phyloP scores from a whole-genome alignment of 2,888 invertebrate genomes.

The Rhingia rostrata region DNA sequence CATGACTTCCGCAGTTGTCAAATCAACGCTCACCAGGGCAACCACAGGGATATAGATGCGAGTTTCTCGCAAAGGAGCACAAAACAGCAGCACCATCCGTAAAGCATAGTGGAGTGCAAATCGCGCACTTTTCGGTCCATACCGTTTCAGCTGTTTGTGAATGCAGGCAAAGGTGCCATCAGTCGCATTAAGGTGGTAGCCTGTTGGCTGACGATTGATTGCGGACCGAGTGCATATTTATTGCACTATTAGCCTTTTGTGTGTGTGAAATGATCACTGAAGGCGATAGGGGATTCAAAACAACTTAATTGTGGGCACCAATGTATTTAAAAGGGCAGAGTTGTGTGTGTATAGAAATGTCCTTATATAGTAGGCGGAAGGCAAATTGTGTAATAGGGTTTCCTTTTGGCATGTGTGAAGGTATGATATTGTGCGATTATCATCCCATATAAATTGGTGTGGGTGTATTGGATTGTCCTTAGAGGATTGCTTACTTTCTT shows the following conservation, averaged over 20 bases:
- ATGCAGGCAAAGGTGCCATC: constrained; percentile 43
- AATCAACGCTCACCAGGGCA: constrained; percentile 52
- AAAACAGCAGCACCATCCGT: constrained; percentile 27
- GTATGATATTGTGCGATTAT: too few species aligned
- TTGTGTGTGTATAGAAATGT: neutral
- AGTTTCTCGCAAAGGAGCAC: neutral
- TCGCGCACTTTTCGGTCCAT: constrained; percentile 12
- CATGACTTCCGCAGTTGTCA: constrained; percentile 75
- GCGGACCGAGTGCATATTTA: constrained; percentile 64
- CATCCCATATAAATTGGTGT: too few species aligned
- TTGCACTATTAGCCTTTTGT: constrained; percentile 55
- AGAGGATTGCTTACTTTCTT: too few species aligned
- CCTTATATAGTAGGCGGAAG: neutral
- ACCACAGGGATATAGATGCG: neutral
- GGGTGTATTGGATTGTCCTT: too few species aligned
- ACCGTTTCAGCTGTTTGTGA: constrained; percentile 15
- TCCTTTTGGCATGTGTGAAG: too few species aligned
- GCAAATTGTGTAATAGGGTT: neutral
- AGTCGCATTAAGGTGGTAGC: constrained; percentile 53
- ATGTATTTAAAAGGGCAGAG: neutral
- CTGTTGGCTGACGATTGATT: constrained; percentile 63
- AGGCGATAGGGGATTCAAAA: constrained; percentile 27
- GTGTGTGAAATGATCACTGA: constrained; percentile 30
- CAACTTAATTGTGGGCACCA: constrained; percentile 67
- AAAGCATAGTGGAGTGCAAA: constrained; percentile 38